phyloP scores from a whole-genome alignment of 2,888 invertebrate species.

The Nycteola revayana region DNA sequence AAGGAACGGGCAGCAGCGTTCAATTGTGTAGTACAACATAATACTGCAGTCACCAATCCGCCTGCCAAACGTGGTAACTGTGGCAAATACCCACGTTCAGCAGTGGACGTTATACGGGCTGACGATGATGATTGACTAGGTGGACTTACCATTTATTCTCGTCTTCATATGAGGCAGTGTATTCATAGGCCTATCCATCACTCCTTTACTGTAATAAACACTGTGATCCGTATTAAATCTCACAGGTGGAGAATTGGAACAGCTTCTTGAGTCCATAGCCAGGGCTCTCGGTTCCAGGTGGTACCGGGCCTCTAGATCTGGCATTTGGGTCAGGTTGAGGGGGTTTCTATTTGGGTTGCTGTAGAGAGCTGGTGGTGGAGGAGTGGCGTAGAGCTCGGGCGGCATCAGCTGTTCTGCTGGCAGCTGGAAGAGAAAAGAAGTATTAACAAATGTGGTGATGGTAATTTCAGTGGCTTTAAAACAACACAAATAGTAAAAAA shows the following conservation, averaged over 20 bases:
- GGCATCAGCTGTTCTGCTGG: slow-evolving; percentile 74
- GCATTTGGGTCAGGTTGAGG: slow-evolving; percentile 62
- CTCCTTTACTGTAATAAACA: slow-evolving; percentile 58
- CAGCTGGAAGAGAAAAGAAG: no score
- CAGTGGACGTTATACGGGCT: no score
- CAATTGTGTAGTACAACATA: no score
- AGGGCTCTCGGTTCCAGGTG: slow-evolving; percentile 38
- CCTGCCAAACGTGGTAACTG: no score
- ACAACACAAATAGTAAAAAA: no score
- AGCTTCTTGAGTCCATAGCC: slow-evolving; percentile 48
- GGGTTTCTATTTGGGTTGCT: slow-evolving; percentile 62
- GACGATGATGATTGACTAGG: no score
- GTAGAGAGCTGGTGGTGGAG: slow-evolving; percentile 61
- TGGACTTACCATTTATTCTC: slow-evolving; percentile 54
- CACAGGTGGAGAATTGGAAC: slow-evolving; percentile 66
- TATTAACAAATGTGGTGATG: no score
- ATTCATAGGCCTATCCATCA: slow-evolving; percentile 52
- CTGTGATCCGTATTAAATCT: slow-evolving; percentile 62
- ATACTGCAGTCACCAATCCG: no score
- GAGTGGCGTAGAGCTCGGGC: slow-evolving; percentile 61
- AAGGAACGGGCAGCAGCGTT: no score
- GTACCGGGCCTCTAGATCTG: slow-evolving; percentile 58
- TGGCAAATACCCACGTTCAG: no score
- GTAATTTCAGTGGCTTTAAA: no score
- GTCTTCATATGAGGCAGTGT: slow-evolving; percentile 62